These are phyloP conservation scores for Synchiropus splendidus DNA, from an alignment of 2,113 vertebrate genomes.

Conservation along the genomic window DNA sequence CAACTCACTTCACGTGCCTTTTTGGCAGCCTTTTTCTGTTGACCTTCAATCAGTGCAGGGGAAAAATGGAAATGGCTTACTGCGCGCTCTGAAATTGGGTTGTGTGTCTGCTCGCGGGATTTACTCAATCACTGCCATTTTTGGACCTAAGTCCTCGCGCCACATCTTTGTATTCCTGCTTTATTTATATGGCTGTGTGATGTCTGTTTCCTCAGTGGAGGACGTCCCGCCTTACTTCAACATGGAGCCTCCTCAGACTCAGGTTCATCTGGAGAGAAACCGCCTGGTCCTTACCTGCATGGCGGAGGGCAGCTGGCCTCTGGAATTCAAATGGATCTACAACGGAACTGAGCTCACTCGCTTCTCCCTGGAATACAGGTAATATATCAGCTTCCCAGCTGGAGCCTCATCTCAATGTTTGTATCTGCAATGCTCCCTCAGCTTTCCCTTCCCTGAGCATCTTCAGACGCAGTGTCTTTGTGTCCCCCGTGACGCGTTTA, in stretches of 20 bases:
- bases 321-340: constrained; percentile 97
- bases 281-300: constrained; percentile 96
- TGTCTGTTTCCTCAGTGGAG: constrained; percentile 56
- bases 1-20: constrained; percentile 41
- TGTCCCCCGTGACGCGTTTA: too few relatives aligned
- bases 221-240: constrained; percentile 96
- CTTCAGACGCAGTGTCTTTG: too few relatives aligned
- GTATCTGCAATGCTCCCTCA: too few relatives aligned
- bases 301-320: constrained; percentile 97
- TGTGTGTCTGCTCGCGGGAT: constrained; percentile 26
- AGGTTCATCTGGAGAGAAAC: constrained; percentile 94
- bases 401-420: constrained; percentile 14
- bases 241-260: constrained; percentile 87
- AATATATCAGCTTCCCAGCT: constrained; percentile 18
- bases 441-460: too few relatives aligned
- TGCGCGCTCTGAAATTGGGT: constrained; percentile 35
- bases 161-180: not conserved
- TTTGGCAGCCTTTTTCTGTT: constrained; percentile 47
- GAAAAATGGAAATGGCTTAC: constrained; percentile 51
- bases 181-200: not conserved
- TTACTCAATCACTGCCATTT: constrained; percentile 23
- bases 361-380: constrained; percentile 96
- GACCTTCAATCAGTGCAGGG: constrained; percentile 54
- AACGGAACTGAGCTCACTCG: constrained; percentile 85
- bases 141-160: too few relatives aligned